Conservation (phyloP, 2,888 invertebrate genomes). For the Phaonia tiefii region DNA sequence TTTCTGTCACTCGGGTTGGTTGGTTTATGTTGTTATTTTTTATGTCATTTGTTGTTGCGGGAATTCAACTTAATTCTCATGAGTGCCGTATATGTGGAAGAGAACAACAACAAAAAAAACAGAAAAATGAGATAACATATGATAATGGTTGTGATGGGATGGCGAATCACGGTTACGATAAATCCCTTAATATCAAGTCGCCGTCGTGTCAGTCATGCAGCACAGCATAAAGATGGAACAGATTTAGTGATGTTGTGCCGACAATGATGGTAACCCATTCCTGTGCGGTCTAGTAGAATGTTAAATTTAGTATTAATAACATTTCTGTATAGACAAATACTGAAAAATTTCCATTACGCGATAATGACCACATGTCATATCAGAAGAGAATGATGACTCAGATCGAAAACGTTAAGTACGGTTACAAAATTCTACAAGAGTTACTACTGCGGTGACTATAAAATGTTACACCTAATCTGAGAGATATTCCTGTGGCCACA, state of each 20-base stretch:
- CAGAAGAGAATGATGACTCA: too few species aligned
- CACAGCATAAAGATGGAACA: slow-evolving; percentile 3
- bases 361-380: slow-evolving; percentile 65
- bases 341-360: slow-evolving; percentile 50
- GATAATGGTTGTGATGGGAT: slow-evolving; percentile 44
- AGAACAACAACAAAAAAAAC: too few species aligned
- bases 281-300: slow-evolving; percentile 17
- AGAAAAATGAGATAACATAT: slow-evolving; percentile 52
- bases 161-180: slow-evolving; percentile 14
- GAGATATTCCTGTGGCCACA: too few species aligned
- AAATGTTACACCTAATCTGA: too few species aligned
- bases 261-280: too few species aligned
- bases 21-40: too few species aligned
- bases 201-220: background rate
- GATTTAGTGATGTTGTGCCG: too few species aligned
- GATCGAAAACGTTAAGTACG: too few species aligned
- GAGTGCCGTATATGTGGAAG: slow-evolving; percentile 18
- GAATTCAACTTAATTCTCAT: slow-evolving; percentile 57
- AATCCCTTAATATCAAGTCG: slow-evolving; percentile 4
- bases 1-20: too few species aligned
- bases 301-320: slow-evolving; percentile 64
- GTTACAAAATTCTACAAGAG: too few species aligned
- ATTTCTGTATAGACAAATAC: slow-evolving; percentile 56
- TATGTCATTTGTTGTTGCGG: too few species aligned
- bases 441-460: too few species aligned